Conservation (phyloP, 2,797 vertebrate species). For the Danio choprae region DNA sequence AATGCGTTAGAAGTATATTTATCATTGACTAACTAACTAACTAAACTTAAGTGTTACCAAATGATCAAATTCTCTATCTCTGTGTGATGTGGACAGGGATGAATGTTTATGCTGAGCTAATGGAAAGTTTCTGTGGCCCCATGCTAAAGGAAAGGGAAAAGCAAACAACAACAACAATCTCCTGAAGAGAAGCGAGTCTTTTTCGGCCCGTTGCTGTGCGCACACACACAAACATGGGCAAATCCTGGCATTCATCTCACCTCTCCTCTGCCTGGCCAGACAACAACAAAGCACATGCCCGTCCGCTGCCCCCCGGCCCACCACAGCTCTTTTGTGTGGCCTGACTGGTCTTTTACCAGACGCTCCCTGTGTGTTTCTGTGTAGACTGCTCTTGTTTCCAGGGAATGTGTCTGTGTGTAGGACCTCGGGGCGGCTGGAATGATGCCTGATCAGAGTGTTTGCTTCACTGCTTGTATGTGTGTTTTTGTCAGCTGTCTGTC, state of each 20-base stretch:
- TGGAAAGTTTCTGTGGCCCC: conserved; percentile 37
- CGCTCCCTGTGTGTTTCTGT: conserved; percentile 39
- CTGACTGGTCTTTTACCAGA: conserved; percentile 41
- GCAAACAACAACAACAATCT: conserved; percentile 47
- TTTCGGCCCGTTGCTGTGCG: conserved; percentile 37
- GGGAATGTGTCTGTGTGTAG: conserved; percentile 50
- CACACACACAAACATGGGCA: conserved; percentile 39
- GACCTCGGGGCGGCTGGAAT: conserved; percentile 50
- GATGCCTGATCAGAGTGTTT: conserved; percentile 41
- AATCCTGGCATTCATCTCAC: conserved; percentile 45
- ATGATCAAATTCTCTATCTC: not conserved
- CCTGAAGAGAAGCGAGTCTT: conserved; percentile 20
- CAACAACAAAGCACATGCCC: conserved; percentile 37
- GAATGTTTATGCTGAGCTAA: conserved; percentile 44
- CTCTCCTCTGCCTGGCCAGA: conserved; percentile 34
- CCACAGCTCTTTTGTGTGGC: conserved; percentile 42
- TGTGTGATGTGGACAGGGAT: not conserved
- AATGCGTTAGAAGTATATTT: too few relatives aligned
- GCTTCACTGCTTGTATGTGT: conserved; percentile 35
- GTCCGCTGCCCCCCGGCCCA: conserved; percentile 32
- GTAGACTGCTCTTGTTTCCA: conserved; percentile 48
- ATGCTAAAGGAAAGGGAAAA: conserved; percentile 14
- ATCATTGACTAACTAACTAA: too few relatives aligned
- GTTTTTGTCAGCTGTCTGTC: conserved; percentile 17
- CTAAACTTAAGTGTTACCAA: not conserved